These are phyloP conservation scores for Danaus plexippus DNA, from an alignment of 1,140 invertebrate genomes.

Conservation along the genomic window DNA sequence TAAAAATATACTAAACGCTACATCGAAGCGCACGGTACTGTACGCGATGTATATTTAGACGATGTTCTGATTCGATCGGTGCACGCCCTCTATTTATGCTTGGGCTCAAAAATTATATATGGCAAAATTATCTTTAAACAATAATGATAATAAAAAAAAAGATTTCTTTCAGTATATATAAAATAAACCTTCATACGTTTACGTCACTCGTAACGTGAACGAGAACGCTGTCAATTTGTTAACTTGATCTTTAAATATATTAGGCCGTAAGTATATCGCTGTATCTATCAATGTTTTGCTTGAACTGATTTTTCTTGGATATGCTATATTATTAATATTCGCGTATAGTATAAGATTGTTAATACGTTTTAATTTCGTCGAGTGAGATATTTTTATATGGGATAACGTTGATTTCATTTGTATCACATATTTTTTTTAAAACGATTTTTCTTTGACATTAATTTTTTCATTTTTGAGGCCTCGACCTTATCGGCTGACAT, in stretches of 20 bases:
- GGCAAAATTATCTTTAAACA: too few relatives aligned
- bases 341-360: too few relatives aligned
- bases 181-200: conserved; percentile 11
- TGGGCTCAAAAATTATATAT: conserved; percentile 19
- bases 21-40: too few relatives aligned
- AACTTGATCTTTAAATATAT: conserved; percentile 53
- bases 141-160: too few relatives aligned
- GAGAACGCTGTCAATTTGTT: conserved; percentile 64
- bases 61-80: conserved; percentile 18
- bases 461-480: conserved; percentile 32
- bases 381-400: too few relatives aligned
- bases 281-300: conserved; percentile 12
- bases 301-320: conserved; percentile 19
- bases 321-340: conserved; percentile 3
- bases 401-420: too few relatives aligned
- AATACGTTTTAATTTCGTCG: too few relatives aligned
- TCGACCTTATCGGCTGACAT: conserved; percentile 58
- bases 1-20: too few relatives aligned
- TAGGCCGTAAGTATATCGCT: conserved; percentile 21
- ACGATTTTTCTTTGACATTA: conserved; percentile 8
- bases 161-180: neutral
- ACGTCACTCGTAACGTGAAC: conserved; percentile 35
- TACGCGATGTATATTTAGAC: conserved; percentile 14
- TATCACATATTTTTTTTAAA: conserved; percentile 2
- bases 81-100: conserved; percentile 11